A percentile compares a stretch with the other conserved stretches of the same genome.
phyloP scores from a whole-genome alignment of 2,888 invertebrate species.

The Aquatica leii region DNA sequence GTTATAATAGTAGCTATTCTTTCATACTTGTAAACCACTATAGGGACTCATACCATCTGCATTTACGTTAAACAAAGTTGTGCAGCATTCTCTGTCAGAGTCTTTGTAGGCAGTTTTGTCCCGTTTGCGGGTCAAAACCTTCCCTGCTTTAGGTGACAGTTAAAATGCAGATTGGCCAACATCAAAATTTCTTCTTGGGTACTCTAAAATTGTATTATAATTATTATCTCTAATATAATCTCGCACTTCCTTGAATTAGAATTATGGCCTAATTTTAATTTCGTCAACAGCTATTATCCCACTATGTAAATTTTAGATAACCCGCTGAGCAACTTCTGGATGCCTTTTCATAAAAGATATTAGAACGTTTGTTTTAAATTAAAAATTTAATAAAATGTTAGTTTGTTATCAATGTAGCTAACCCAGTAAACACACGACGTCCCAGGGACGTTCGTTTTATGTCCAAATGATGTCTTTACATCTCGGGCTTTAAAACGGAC shows the following conservation, averaged over 20 bases:
- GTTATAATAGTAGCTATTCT: not conserved
- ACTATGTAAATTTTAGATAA: not conserved
- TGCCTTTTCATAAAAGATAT: not conserved
- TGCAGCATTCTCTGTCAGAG: constrained; percentile 44
- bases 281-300: not conserved
- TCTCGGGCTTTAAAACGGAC: too few species aligned
- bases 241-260: not conserved
- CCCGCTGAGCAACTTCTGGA: not conserved
- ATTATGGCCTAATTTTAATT: not conserved
- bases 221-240: not conserved
- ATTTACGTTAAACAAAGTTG: constrained; percentile 43
- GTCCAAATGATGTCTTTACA: too few species aligned
- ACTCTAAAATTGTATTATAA: not conserved
- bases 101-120: constrained; percentile 42
- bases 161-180: constrained; percentile 44
- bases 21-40: constrained; percentile 24
- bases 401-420: too few species aligned
- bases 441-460: too few species aligned
- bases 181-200: not conserved
- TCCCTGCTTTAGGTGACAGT: constrained; percentile 50
- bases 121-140: constrained; percentile 50
- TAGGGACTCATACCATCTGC: constrained; percentile 41
- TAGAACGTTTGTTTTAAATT: too few species aligned
- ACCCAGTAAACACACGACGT: too few species aligned
- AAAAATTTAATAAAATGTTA: too few species aligned